Evolutionary conservation across 2,113 vertebrate species (phyloP).

Genomic region (Oceanodroma tethys): DNA sequence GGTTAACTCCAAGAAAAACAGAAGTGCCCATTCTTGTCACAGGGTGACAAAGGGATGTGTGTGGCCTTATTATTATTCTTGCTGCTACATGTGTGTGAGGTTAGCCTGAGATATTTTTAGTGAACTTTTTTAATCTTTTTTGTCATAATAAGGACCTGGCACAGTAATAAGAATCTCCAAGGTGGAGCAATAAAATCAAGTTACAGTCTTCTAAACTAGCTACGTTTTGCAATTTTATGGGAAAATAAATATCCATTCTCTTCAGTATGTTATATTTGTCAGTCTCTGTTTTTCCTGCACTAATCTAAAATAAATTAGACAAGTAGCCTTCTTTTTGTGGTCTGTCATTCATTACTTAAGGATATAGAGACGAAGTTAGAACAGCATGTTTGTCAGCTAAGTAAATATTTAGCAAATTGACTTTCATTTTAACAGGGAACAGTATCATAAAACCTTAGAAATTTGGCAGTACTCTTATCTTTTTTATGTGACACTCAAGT

Average conservation of each 20-base stretch:
- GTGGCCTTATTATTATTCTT: neutral
- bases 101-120: neutral
- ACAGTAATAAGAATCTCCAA: neutral
- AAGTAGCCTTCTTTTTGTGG: neutral
- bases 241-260: constrained; percentile 16
- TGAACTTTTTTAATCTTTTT: neutral
- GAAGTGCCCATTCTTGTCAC: neutral
- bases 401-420: constrained; percentile 17
- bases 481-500: neutral
- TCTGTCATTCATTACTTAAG: neutral
- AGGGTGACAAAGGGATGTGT: neutral
- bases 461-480: neutral
- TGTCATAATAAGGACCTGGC: neutral
- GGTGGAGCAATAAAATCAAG: constrained; percentile 18
- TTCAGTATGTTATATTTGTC: neutral
- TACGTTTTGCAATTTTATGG: constrained; percentile 7
- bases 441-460: neutral
- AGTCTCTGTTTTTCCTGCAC: neutral
- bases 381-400: neutral
- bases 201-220: neutral
- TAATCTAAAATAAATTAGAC: neutral
- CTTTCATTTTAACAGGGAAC: neutral
- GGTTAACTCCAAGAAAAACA: neutral
- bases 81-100: neutral
- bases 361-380: neutral